These are phyloP conservation scores for Drosophila micromelanica DNA, from an alignment of 1,140 invertebrate genomes.

Conservation along the genomic window DNA sequence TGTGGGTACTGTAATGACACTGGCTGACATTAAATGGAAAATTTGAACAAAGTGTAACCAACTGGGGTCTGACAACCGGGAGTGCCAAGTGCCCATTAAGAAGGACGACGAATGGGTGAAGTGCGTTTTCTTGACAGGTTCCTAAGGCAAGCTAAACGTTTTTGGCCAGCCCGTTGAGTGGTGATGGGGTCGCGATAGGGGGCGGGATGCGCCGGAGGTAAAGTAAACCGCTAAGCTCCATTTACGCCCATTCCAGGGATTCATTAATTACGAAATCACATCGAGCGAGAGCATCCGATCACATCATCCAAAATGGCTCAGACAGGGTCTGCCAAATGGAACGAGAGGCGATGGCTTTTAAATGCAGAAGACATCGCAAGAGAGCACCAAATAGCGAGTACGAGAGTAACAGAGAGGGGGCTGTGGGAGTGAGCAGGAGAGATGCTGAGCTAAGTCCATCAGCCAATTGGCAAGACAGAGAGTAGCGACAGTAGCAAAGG, in stretches of 20 bases:
- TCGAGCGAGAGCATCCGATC: constrained; percentile 74
- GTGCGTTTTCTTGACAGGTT: constrained; percentile 31
- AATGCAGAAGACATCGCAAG: constrained; percentile 53
- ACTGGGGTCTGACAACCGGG: constrained; percentile 11
- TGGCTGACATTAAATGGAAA: constrained; percentile 5
- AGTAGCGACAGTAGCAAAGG: constrained; percentile 28
- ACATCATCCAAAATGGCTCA: constrained; percentile 48
- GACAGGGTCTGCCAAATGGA: constrained; percentile 9
- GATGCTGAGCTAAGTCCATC: constrained; percentile 21
- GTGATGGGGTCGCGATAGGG: too few relatives aligned
- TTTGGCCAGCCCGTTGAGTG: constrained; percentile 32
- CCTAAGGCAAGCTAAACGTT: constrained; percentile 18
- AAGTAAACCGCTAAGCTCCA: constrained; percentile 65
- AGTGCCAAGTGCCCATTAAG: constrained; percentile 20
- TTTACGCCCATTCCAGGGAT: constrained; percentile 58
- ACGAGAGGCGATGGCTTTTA: constrained; percentile 46
- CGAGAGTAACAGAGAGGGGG: neutral
- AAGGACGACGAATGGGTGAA: constrained; percentile 12
- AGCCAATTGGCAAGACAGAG: constrained; percentile 39
- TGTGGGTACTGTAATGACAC: constrained; percentile 1
- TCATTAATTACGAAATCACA: constrained; percentile 81
- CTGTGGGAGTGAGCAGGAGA: too few relatives aligned
- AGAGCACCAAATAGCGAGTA: neutral
- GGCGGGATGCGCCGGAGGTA: neutral
- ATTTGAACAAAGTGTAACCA: constrained; percentile 4